Evolutionary conservation across 1,140 invertebrate genomes (phyloP).

Genomic region (Campoletis sonorensis): DNA sequence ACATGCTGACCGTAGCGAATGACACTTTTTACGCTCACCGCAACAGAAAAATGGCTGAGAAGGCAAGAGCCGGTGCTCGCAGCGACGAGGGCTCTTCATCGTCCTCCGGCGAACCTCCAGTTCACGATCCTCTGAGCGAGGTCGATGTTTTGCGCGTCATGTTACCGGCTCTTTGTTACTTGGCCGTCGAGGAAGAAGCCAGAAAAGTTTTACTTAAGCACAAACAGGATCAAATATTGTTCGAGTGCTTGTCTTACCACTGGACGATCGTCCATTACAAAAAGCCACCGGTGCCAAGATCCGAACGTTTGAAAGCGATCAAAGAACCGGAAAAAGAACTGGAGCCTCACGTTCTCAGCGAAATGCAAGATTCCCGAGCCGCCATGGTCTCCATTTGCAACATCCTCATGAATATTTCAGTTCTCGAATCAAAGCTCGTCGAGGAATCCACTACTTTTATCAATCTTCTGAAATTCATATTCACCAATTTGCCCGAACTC

Average conservation of each 20-base stretch:
- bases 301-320: constrained; percentile 84
- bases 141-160: constrained; percentile 88
- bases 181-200: constrained; percentile 92
- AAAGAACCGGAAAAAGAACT: constrained; percentile 86
- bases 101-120: constrained; percentile 62
- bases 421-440: constrained; percentile 89
- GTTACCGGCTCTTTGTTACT: constrained; percentile 91
- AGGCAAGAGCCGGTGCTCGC: constrained; percentile 78
- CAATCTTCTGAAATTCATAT: constrained; percentile 89
- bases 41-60: constrained; percentile 80
- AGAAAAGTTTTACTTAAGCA: constrained; percentile 87
- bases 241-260: constrained; percentile 88
- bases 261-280: constrained; percentile 93
- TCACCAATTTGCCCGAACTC: constrained; percentile 90
- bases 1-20: constrained; percentile 86
- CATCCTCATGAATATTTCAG: constrained; percentile 94
- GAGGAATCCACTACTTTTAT: constrained; percentile 86
- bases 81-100: constrained; percentile 69
- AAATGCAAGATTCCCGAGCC: constrained; percentile 88
- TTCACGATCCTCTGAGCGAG: constrained; percentile 80
- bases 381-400: constrained; percentile 93
- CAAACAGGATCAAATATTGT: constrained; percentile 88
- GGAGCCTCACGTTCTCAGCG: constrained; percentile 83
- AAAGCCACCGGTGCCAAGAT: constrained; percentile 86
- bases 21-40: constrained; percentile 87